Conservation (phyloP, 2,888 invertebrate genomes). For the Ectobius pallidus region DNA sequence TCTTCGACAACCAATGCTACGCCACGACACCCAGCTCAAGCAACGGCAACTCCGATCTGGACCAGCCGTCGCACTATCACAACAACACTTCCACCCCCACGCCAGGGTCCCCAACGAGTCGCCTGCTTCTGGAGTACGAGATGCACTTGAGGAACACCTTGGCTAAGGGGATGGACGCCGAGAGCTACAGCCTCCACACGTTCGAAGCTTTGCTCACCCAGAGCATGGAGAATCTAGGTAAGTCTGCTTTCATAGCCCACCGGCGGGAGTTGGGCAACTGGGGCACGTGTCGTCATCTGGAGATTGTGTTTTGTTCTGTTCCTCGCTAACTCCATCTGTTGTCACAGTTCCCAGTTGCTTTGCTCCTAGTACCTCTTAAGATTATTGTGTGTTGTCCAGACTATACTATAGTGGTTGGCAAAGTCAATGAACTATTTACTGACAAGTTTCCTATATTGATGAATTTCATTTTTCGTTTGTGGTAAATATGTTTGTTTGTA, state of each 20-base stretch:
- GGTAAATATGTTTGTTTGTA: too few species aligned
- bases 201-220: slow-evolving; percentile 91
- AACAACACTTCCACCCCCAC: slow-evolving; percentile 66
- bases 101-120: slow-evolving; percentile 82
- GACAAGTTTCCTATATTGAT: too few species aligned
- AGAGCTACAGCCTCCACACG: slow-evolving; percentile 92
- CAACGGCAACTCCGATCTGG: slow-evolving; percentile 90
- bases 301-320: not conserved
- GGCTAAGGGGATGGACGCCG: slow-evolving; percentile 94
- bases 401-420: too few species aligned
- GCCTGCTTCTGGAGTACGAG: slow-evolving; percentile 88
- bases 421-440: too few species aligned
- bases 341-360: too few species aligned
- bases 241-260: slow-evolving; percentile 38
- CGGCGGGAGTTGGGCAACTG: not conserved
- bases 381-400: too few species aligned
- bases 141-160: slow-evolving; percentile 92
- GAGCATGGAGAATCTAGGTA: slow-evolving; percentile 95
- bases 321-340: not conserved
- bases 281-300: not conserved
- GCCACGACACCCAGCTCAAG: slow-evolving; percentile 94
- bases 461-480: too few species aligned
- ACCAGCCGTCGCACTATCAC: slow-evolving; percentile 61
- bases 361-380: too few species aligned
- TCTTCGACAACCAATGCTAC: slow-evolving; percentile 95